A percentile compares a stretch with the other conserved stretches of the same genome.
Conservation (phyloP, 2,113 vertebrate species). For the Furnarius figulus region DNA sequence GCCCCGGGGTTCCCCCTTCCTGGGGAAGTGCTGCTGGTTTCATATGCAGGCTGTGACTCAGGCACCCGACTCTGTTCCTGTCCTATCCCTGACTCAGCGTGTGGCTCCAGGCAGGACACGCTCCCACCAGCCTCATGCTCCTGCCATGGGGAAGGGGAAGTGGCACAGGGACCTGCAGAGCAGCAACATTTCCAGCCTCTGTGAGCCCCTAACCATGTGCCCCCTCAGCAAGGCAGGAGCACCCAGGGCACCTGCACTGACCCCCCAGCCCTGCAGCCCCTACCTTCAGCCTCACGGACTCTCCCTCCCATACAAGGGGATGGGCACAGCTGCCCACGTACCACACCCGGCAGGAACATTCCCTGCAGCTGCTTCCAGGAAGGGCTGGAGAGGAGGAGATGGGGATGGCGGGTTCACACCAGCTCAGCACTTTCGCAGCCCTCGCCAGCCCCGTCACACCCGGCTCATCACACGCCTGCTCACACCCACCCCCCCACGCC, state of each 20-base stretch:
- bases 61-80: not conserved
- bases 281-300: not conserved
- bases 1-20: not conserved
- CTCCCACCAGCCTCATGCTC: not conserved
- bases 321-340: not conserved
- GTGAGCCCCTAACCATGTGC: not conserved
- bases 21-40: not conserved
- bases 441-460: conserved; percentile 16
- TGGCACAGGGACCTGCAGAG: not conserved
- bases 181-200: accelerated
- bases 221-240: not conserved
- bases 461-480: conserved; percentile 18
- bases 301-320: not conserved
- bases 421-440: conserved; percentile 55
- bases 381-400: conserved; percentile 18
- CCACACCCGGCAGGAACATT: not conserved
- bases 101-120: not conserved
- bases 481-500: not conserved
- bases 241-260: not conserved
- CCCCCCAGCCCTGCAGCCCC: not conserved
- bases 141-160: accelerated
- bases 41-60: not conserved
- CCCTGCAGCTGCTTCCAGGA: conserved; percentile 29
- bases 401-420: conserved; percentile 28
- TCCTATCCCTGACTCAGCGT: not conserved